These are phyloP conservation scores for Uropetala carovei DNA, from an alignment of 2,888 invertebrate genomes.

Conservation along the genomic window DNA sequence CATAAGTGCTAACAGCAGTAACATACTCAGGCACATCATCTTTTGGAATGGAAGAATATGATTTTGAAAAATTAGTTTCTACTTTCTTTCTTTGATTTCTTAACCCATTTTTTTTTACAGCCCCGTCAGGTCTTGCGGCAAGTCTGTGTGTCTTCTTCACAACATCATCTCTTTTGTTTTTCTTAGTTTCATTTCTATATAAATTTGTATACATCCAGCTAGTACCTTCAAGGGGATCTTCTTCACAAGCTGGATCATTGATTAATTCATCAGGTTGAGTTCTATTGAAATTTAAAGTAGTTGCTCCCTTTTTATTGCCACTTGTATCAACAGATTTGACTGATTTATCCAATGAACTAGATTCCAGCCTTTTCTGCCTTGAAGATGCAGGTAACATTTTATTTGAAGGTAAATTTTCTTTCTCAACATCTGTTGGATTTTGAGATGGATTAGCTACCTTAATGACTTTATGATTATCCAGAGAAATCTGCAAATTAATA, in stretches of 20 bases:
- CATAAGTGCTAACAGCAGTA: not conserved
- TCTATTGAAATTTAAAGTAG: not conserved
- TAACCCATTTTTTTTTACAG: not conserved
- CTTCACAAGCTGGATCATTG: not conserved
- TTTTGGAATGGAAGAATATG: not conserved
- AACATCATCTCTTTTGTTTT: not conserved
- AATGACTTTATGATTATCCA: not conserved
- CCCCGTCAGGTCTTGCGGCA: not conserved
- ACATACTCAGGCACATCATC: not conserved
- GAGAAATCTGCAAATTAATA: not conserved
- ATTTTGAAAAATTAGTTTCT: not conserved
- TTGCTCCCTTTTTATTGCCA: too few relatives aligned
- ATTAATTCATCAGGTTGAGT: not conserved
- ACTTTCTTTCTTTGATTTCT: not conserved
- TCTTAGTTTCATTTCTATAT: not conserved
- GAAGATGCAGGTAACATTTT: not conserved
- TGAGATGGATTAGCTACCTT: not conserved
- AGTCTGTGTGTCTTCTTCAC: not conserved
- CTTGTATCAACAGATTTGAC: not conserved
- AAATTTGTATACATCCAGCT: conserved; percentile 48
- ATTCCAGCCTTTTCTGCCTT: not conserved
- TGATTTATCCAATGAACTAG: not conserved
- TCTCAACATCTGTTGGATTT: not conserved
- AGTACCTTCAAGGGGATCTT: conserved; percentile 50
- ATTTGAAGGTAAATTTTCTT: not conserved